These are phyloP conservation scores for Hydrozoanthus tunicans DNA, from an alignment of 64 coral and sea anemone species.

Conservation along the genomic window DNA sequence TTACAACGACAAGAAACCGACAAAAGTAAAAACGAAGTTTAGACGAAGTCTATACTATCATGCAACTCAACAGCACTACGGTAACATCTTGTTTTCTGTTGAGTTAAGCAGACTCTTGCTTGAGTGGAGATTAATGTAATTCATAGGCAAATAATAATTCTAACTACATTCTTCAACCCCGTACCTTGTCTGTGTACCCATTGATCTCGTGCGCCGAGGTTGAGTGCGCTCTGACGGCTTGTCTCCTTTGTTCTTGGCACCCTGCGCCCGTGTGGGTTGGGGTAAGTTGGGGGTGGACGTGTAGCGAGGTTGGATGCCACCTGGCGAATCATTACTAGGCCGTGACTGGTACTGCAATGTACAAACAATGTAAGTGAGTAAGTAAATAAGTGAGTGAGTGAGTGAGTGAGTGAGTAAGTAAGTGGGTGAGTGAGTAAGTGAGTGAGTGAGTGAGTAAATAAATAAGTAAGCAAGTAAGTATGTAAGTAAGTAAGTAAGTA, in stretches of 20 bases:
- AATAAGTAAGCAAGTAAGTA: neutral
- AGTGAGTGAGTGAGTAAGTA: too few species aligned
- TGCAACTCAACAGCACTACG: too few species aligned
- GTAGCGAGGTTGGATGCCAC: constrained; percentile 17
- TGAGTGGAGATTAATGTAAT: too few species aligned
- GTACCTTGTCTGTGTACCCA: constrained; percentile 75
- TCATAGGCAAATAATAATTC: too few species aligned
- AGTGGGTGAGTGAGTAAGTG: too few species aligned
- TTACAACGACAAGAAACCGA: neutral
- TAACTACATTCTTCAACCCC: neutral
- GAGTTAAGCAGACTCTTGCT: too few species aligned
- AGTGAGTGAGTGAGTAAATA: too few species aligned
- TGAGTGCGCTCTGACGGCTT: neutral
- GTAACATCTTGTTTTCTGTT: too few species aligned
- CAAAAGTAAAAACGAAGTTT: too few species aligned
- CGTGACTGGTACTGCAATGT: constrained; percentile 64
- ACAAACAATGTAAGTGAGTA: neutral
- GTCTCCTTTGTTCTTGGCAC: neutral
- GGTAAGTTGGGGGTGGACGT: constrained; percentile 59
- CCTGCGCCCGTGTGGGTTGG: constrained; percentile 33
- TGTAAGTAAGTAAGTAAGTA: too few species aligned
- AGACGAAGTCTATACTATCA: too few species aligned
- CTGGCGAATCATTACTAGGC: constrained; percentile 6
- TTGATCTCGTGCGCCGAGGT: constrained; percentile 54
- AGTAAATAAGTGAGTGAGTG: too few species aligned